phyloP scores from a whole-genome alignment of 1,140 invertebrate species.

The Pseudomyrmex dendroicus region DNA sequence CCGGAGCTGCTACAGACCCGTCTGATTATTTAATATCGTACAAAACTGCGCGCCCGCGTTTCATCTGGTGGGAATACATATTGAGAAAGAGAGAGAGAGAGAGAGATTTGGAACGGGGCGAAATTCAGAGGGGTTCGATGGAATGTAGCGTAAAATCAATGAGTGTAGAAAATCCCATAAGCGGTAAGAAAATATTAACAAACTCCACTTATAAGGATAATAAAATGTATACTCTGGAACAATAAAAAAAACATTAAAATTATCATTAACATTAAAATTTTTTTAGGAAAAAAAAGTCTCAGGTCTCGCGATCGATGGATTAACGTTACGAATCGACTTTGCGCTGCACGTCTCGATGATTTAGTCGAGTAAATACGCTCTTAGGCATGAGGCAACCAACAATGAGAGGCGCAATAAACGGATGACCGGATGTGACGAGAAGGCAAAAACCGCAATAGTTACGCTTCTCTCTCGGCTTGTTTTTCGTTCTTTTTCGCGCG shows the following conservation, averaged over 20 bases:
- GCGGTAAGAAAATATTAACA: slow-evolving; percentile 73
- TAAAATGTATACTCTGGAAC: no score
- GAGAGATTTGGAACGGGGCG: slow-evolving; percentile 47
- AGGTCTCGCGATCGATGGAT: slow-evolving; percentile 32
- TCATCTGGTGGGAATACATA: slow-evolving; percentile 74
- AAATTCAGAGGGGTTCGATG: slow-evolving; percentile 61
- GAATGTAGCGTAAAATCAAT: slow-evolving; percentile 68
- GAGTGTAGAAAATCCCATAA: slow-evolving; percentile 74
- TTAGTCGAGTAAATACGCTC: slow-evolving; percentile 82
- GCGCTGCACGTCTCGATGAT: slow-evolving; percentile 77
- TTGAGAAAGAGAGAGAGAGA: slow-evolving; percentile 44
- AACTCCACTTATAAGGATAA: not conserved
- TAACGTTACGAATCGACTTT: slow-evolving; percentile 52
- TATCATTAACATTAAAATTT: not conserved
- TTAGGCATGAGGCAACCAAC: slow-evolving; percentile 67
- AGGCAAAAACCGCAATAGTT: slow-evolving; percentile 79
- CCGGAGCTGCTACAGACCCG: slow-evolving; percentile 68
- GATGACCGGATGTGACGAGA: slow-evolving; percentile 81
- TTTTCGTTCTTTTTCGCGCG: slow-evolving; percentile 16
- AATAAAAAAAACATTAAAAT: not conserved
- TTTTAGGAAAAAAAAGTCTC: not conserved
- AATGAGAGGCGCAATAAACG: slow-evolving; percentile 73
- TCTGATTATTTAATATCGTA: slow-evolving; percentile 81
- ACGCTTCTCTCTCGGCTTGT: slow-evolving; percentile 73
- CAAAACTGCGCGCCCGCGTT: slow-evolving; percentile 75